Base-by-base conservation (phyloP, 2,113 vertebrate species). In the Isurus oxyrinchus region DNA sequence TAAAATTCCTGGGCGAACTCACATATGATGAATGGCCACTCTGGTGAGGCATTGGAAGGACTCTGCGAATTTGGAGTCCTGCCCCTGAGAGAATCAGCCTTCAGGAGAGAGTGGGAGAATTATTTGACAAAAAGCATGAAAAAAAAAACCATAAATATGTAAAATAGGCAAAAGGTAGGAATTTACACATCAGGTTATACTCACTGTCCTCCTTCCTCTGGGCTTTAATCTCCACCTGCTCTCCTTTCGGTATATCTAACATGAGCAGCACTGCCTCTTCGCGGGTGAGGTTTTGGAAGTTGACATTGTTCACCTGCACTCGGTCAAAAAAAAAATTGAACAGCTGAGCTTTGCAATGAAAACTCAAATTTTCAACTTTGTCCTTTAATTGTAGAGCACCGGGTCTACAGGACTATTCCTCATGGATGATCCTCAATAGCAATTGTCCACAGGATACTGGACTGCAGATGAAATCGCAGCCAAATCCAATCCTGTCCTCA, bases 141-240 rank as follows among this genome's bases (percentile, higher is more conserved):
- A 61, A 61, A 61, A 66, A 66, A n/a, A n/a, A n/a, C 1, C 1
- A 3, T 8, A 55, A 16, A 55, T 55, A 93, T 49, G 8, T 66
- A 66, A 66, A 66, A 66, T 11, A 14, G 0, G n/a, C 19, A 53
- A 19, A 44, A 72, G 44, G 25, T 44, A 67, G 13, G 49, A 66
- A 66, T 81, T 81, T 59, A 61, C 44, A 59, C 3, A 49, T n/a
- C 94, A 31, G 57, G n/a, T 6, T 7, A 31, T 40, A 98, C 99
- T 99, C 97, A 99, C 99, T 97, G 98, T 99, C 98, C 97, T 98
- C 98, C 97, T 99, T 99, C 96, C 97, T 97, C 97, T 99, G 99
- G 0, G 96, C 98, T 94, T 97, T 72, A 72, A 99, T 97, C 0
- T 97, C 97, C 21, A 99, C 96, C 0, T 96, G 97, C 95, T 99